Conservation (phyloP, 2,888 invertebrate genomes). For the Pemphredon lugubris region DNA sequence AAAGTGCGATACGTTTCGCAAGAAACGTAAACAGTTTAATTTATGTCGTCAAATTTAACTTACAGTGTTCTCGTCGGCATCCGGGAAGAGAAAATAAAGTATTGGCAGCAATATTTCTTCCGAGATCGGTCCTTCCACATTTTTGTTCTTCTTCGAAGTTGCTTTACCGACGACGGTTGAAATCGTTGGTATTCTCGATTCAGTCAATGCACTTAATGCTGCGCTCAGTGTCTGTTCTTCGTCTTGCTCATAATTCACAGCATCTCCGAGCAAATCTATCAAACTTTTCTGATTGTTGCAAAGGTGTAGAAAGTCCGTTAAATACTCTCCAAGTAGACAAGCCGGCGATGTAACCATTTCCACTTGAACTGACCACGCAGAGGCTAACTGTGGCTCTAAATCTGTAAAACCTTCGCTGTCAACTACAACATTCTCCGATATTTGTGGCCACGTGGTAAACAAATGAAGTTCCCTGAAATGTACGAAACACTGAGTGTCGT, state of each 20-base stretch:
- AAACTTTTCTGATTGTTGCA: constrained; percentile 82
- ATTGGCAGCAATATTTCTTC: constrained; percentile 89
- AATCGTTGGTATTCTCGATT: constrained; percentile 87
- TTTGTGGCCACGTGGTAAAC: constrained; percentile 92
- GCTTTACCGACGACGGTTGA: constrained; percentile 83
- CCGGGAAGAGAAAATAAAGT: constrained; percentile 93
- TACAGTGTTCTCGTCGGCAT: constrained; percentile 87
- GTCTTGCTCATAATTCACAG: constrained; percentile 73
- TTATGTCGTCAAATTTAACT: no score
- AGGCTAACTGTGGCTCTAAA: constrained; percentile 91
- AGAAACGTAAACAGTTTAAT: no score
- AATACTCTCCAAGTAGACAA: constrained; percentile 89
- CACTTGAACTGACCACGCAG: constrained; percentile 89
- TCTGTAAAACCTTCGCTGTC: constrained; percentile 95
- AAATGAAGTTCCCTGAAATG: constrained; percentile 87
- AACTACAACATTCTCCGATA: constrained; percentile 92
- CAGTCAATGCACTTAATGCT: constrained; percentile 87
- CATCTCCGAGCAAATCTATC: constrained; percentile 83
- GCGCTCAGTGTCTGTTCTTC: constrained; percentile 78
- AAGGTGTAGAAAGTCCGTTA: constrained; percentile 87
- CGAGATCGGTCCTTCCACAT: constrained; percentile 89
- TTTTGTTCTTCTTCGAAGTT: constrained; percentile 82
- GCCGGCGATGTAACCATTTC: constrained; percentile 86
- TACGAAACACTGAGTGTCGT: no score
- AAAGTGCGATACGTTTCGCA: no score